phyloP scores from a whole-genome alignment of 2,888 invertebrate genomes.

The Podotricha telesiphe region DNA sequence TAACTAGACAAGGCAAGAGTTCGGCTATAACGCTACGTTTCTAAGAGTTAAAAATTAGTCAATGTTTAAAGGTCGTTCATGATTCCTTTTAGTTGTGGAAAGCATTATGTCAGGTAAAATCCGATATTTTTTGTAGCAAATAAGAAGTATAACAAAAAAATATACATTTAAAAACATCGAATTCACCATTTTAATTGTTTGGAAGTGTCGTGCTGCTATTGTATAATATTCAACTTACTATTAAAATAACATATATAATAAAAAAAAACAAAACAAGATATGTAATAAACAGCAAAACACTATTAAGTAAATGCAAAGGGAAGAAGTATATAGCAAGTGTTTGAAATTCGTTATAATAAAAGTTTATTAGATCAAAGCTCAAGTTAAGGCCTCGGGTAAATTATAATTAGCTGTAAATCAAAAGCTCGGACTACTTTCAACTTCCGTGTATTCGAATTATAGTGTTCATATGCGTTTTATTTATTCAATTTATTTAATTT shows the following conservation, averaged over 20 bases:
- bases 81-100: slow-evolving; percentile 46
- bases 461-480: slow-evolving; percentile 6
- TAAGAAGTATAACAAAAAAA: background rate
- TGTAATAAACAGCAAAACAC: slow-evolving; percentile 3
- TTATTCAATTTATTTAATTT: too few species aligned
- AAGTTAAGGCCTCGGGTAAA: background rate
- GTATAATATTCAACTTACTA: background rate
- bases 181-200: slow-evolving; percentile 1
- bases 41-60: slow-evolving; percentile 14
- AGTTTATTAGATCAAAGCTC: background rate
- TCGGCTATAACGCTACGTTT: slow-evolving; percentile 7
- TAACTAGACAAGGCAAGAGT: slow-evolving; percentile 15
- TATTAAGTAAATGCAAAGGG: slow-evolving; percentile 19
- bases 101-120: slow-evolving; percentile 39
- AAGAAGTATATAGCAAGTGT: slow-evolving; percentile 13
- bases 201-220: slow-evolving; percentile 20
- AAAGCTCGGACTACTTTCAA: background rate
- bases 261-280: background rate
- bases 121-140: slow-evolving; percentile 23
- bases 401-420: background rate
- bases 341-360: slow-evolving; percentile 28
- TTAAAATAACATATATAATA: background rate
- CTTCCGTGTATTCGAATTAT: background rate
- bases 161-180: slow-evolving; percentile 10
- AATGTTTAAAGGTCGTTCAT: slow-evolving; percentile 38